Conservation (phyloP, 2,113 vertebrate genomes). For the Gobio gobio region DNA sequence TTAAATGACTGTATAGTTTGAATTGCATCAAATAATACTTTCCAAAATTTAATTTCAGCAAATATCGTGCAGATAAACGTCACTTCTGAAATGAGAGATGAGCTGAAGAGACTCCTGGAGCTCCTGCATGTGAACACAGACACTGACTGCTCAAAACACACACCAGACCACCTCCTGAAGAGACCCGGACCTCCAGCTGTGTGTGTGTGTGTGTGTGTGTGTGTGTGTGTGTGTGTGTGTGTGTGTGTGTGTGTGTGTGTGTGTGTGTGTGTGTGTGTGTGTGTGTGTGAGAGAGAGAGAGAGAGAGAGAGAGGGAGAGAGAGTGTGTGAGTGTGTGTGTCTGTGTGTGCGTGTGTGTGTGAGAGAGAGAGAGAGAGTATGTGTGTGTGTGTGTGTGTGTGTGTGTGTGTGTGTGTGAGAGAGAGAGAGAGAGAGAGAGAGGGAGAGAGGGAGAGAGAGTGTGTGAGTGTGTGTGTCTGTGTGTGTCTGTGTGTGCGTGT, state of each 20-base stretch:
- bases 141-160: background rate
- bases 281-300: no score
- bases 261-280: background rate
- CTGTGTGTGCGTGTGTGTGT: no score
- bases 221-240: no score
- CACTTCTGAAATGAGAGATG: background rate
- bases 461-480: no score
- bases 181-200: background rate
- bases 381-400: no score
- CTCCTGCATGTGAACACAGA: background rate
- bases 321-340: no score
- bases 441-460: no score
- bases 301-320: no score
- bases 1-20: background rate
- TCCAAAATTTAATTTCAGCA: background rate
- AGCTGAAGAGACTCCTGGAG: background rate
- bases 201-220: background rate
- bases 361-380: no score
- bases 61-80: background rate
- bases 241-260: background rate
- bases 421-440: no score
- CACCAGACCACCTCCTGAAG: background rate
- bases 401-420: no score
- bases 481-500: no score
- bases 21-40: background rate